These are phyloP conservation scores for Penaeus indicus DNA, from an alignment of 1,140 invertebrate genomes.

Conservation along the genomic window DNA sequence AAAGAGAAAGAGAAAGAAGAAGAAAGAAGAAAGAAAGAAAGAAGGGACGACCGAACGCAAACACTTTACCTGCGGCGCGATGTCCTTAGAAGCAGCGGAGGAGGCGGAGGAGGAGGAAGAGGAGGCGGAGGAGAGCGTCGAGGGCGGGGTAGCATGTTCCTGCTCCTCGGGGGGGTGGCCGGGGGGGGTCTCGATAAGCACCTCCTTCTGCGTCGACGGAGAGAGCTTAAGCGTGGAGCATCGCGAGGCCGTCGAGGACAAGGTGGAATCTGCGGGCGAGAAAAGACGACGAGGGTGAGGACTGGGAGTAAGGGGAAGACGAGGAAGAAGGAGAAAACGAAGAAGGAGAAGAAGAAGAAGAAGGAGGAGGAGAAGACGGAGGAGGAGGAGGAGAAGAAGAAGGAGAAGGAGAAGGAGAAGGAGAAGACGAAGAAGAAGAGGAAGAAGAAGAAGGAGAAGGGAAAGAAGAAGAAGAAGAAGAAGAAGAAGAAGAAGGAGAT, in stretches of 20 bases:
- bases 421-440: constrained; percentile 24
- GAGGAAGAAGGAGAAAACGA: not conserved
- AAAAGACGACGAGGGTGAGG: not conserved
- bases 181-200: not conserved
- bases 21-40: too few relatives aligned
- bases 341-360: too few relatives aligned
- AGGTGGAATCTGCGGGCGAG: constrained; percentile 40
- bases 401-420: not conserved
- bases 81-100: not conserved
- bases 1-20: too few relatives aligned
- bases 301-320: not conserved
- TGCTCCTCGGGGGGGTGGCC: not conserved
- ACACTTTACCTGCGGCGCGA: constrained; percentile 28
- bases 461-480: not conserved
- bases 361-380: too few relatives aligned
- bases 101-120: constrained; percentile 1
- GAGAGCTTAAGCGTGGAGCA: constrained; percentile 55
- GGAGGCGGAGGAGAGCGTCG: constrained; percentile 43
- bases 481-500: not conserved
- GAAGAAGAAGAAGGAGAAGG: not conserved
- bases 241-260: constrained; percentile 51
- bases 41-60: not conserved
- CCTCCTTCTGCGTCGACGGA: constrained; percentile 32
- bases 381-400: too few relatives aligned
- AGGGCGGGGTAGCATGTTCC: constrained; percentile 40